Evolutionary conservation across 2,888 invertebrate species (phyloP), one percentile per base, ranked within the genome.

Genomic region (Drosophila ezoana): DNA sequence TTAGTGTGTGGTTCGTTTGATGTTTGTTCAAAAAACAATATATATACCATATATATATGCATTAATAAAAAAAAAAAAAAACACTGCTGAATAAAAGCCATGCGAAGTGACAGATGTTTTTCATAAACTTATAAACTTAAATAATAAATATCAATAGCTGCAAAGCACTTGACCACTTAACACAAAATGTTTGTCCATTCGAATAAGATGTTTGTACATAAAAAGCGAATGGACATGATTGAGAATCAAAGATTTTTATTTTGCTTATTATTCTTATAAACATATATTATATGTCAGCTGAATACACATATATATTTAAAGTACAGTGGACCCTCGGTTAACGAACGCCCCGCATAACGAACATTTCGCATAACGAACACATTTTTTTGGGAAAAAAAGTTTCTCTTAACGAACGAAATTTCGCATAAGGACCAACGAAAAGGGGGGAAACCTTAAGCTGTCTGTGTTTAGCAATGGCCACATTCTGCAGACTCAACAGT

Each of bases 1-100:
- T 60, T 58, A 38, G 28, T 69, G 37, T 23, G 54, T 66, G 14
- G 45, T 28, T 49, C 14, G 48, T 28, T 48, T 16, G 18, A 35
- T 40, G 33, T 11, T 4, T 37, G 32, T 23, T 11, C 10, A 1
- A 35, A 13, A 10, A 23, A 9, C 9, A 11, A 5, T 28, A 16
- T 10, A 9, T 18, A 41, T 3, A 28, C 8, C 23, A 8, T 2
- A 16, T 16, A 28, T 6, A 23, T 10, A n/a, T 20, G 9, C 2
- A 18, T 16, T 11, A 18, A 40, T 11, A 10, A 16, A 32, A 8
- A 3, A 14, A 3, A 38, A n/a, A 3, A 37, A 40, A 14, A 11
- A 14, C 4, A 10, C 4, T 35, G 13, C 35, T 35, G n/a, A 13
- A 32, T n/a, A 4, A 40, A 5, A 20, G 13, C 49, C 58, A 41